Evolutionary conservation across 2,113 vertebrate genomes (phyloP).

Genomic region (Psettodes erumei): DNA sequence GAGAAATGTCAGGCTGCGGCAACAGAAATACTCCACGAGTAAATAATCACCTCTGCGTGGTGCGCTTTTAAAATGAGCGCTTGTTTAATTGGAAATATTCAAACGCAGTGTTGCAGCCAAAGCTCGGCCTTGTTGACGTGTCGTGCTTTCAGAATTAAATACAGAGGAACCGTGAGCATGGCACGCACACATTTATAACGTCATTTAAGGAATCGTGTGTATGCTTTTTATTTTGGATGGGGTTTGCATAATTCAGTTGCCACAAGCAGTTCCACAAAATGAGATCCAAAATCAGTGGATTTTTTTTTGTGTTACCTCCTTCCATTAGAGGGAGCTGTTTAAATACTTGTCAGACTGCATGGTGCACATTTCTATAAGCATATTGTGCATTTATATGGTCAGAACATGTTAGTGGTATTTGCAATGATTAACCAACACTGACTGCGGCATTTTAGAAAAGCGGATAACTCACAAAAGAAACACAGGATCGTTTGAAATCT

Average conservation of each 20-base stretch:
- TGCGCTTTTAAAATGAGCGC: not conserved
- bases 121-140: not conserved
- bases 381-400: not conserved
- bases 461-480: not conserved
- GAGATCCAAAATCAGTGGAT: not conserved
- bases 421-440: not conserved
- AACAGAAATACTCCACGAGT: not conserved
- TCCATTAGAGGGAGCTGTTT: slow-evolving; percentile 70
- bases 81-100: slow-evolving; percentile 26
- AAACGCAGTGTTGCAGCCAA: slow-evolving; percentile 17
- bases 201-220: slow-evolving; percentile 19
- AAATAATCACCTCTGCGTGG: slow-evolving; percentile 11
- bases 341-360: slow-evolving; percentile 21
- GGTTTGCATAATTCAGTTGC: not conserved
- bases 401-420: slow-evolving; percentile 8
- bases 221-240: slow-evolving; percentile 10
- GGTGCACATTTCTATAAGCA: not conserved
- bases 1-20: not conserved
- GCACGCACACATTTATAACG: slow-evolving; percentile 1
- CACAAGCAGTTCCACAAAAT: not conserved
- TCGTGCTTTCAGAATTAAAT: slow-evolving; percentile 30
- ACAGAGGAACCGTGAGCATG: not conserved
- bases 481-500: not conserved
- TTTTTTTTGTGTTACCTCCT: not conserved
- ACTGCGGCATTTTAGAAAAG: slow-evolving; percentile 1